Percentiles rank a stretch among this genome's conserved stretches.
These are phyloP conservation scores for Zingel zingel DNA, from an alignment of 2,113 vertebrate genomes.

Conservation along the genomic window DNA sequence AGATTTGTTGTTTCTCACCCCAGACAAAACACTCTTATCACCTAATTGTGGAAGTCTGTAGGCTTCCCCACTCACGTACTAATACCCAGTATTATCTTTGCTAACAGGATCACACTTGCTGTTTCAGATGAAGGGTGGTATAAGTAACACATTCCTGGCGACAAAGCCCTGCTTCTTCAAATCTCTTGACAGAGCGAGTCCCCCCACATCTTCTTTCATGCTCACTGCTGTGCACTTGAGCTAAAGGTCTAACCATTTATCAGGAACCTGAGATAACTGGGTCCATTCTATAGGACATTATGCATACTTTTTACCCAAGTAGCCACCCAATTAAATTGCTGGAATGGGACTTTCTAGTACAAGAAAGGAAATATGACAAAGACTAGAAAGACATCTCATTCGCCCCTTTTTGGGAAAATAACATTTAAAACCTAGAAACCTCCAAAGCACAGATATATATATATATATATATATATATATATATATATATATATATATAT, in stretches of 20 bases:
- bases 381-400: constrained; percentile 29
- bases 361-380: constrained; percentile 32
- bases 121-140: constrained; percentile 63
- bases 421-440: constrained; percentile 2
- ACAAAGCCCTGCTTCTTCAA: constrained; percentile 63
- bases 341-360: constrained; percentile 29
- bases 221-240: constrained; percentile 33
- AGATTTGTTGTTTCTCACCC: constrained; percentile 22
- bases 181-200: constrained; percentile 57
- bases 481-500: constrained; percentile 2
- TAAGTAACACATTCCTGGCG: constrained; percentile 61
- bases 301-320: constrained; percentile 25
- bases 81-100: constrained; percentile 64
- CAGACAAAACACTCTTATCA: constrained; percentile 46
- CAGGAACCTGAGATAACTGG: constrained; percentile 56
- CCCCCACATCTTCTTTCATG: constrained; percentile 39
- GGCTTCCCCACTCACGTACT: constrained; percentile 40
- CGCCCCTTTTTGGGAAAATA: background rate
- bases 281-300: constrained; percentile 38
- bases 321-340: constrained; percentile 48
- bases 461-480: constrained; percentile 18
- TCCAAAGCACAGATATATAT: constrained; percentile 4
- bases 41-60: constrained; percentile 25
- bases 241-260: constrained; percentile 65
- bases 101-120: constrained; percentile 71